Conservation (phyloP, 1,140 invertebrate species). For the Drosophila mauritiana region DNA sequence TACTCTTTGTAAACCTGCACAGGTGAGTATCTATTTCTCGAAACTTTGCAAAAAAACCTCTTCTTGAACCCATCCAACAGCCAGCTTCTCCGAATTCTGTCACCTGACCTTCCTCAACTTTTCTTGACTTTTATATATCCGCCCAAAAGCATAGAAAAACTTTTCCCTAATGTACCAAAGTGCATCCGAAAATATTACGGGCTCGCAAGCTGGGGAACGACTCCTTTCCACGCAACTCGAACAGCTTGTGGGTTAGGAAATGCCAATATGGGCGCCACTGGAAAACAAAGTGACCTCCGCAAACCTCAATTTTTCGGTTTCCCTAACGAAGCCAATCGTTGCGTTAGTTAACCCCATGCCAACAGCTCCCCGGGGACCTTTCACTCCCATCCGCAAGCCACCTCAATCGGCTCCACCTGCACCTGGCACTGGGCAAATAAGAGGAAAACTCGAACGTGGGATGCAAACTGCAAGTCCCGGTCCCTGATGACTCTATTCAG, state of each 20-base stretch:
- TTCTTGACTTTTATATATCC: slow-evolving; percentile 1
- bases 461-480: slow-evolving; percentile 30
- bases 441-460: slow-evolving; percentile 21
- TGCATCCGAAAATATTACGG: slow-evolving; percentile 12
- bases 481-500: slow-evolving; percentile 37
- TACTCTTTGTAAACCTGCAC: no score
- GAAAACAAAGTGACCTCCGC: slow-evolving; percentile 37
- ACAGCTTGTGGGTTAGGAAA: slow-evolving; percentile 17
- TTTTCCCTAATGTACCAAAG: slow-evolving; percentile 22
- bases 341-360: slow-evolving; percentile 49
- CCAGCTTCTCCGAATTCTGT: background rate
- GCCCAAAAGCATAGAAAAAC: slow-evolving; percentile 10
- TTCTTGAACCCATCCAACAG: background rate
- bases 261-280: slow-evolving; percentile 31
- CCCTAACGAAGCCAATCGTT: slow-evolving; percentile 62
- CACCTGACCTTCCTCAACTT: slow-evolving; percentile 21
- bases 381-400: slow-evolving; percentile 32
- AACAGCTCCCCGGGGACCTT: slow-evolving; percentile 35
- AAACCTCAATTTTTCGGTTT: slow-evolving; percentile 53
- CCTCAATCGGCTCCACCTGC: slow-evolving; percentile 29
- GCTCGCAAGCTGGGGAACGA: background rate
- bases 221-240: background rate
- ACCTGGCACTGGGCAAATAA: slow-evolving; percentile 21
- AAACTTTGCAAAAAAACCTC: no score
- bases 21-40: background rate